A percentile compares a stretch with the other conserved stretches of the same genome.
Conservation (phyloP, 2,113 vertebrate species). For the Microcebus ravelobensis region DNA sequence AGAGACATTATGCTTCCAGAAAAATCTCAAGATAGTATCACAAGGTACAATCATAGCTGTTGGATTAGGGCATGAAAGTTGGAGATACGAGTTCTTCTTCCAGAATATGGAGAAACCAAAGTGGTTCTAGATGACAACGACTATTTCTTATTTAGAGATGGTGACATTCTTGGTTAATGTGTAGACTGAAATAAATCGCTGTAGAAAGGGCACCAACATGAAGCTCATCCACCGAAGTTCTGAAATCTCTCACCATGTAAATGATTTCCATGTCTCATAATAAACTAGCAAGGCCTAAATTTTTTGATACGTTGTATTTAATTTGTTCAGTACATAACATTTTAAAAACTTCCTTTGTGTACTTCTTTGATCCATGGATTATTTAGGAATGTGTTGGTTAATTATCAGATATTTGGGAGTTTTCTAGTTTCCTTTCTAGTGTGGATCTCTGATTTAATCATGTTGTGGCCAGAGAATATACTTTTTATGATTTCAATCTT, state of each 20-base stretch:
- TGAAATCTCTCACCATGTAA: conserved; percentile 90
- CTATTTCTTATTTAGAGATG: conserved; percentile 96
- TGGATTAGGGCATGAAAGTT: conserved; percentile 93
- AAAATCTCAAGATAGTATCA: conserved; percentile 95
- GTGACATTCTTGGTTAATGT: conserved; percentile 95
- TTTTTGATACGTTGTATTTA: neutral
- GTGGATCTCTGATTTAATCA: neutral
- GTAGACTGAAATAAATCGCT: conserved; percentile 87
- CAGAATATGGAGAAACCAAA: conserved; percentile 96
- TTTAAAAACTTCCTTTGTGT: neutral
- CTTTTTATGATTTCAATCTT: neutral
- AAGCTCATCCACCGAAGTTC: conserved; percentile 81
- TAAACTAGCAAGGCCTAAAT: conserved; percentile 68
- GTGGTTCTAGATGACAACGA: conserved; percentile 95
- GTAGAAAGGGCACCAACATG: conserved; percentile 62
- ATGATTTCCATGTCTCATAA: conserved; percentile 76
- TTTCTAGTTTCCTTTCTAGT: neutral
- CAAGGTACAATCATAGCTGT: conserved; percentile 95
- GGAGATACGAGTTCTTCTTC: conserved; percentile 95
- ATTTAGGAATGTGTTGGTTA: neutral
- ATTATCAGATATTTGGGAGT: neutral
- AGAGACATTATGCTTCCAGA: conserved; percentile 98
- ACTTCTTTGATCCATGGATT: neutral
- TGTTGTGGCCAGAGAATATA: neutral
- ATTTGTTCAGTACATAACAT: neutral